Conservation (phyloP, 1,140 invertebrate genomes). For the Bombyx mori region ASM3026992v2 NC_085121.1:12653001-12653500, state of each 20-base stretch:
- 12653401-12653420: too few species aligned
- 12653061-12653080: slow-evolving; percentile 93
- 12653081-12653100: slow-evolving; percentile 89
- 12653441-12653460: too few species aligned
- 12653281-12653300: too few species aligned
- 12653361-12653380: too few species aligned
- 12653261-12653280: neutral
- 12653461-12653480: too few species aligned
- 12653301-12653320: too few species aligned
- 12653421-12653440: too few species aligned
- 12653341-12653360: too few species aligned
- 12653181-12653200: slow-evolving; percentile 89
- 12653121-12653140: slow-evolving; percentile 96
- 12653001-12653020: too few species aligned
- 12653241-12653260: slow-evolving; percentile 72
- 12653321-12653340: too few species aligned
- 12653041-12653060: slow-evolving; percentile 95
- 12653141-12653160: slow-evolving; percentile 99
- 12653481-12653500: too few species aligned
- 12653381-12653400: too few species aligned
- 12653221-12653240: slow-evolving; percentile 95
- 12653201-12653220: slow-evolving; percentile 91
- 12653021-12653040: slow-evolving; percentile 71
- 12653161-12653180: slow-evolving; percentile 92
- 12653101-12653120: slow-evolving; percentile 94